Percentiles rank a stretch among this genome's conserved stretches.
Evolutionary conservation across 2,797 vertebrate species (phyloP).

Genomic region (Lerista edwardsae): DNA sequence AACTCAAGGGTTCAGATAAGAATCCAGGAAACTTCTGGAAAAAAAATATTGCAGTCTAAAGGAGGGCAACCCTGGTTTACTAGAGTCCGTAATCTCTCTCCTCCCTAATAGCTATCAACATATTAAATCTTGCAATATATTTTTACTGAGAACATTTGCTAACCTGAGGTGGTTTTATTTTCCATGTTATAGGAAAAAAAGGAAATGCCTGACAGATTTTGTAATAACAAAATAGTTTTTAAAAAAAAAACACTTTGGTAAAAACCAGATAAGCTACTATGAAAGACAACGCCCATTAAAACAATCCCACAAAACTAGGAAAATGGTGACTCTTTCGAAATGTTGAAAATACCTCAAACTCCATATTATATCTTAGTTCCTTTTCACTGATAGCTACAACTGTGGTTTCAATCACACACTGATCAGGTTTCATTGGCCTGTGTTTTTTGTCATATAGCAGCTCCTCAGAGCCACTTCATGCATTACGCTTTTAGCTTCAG

Average conservation of each 20-base stretch:
- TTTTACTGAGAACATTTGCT: neutral
- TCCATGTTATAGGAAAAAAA: neutral
- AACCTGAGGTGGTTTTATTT: neutral
- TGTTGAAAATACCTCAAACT: neutral
- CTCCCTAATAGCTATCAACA: neutral
- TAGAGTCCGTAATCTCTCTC: neutral
- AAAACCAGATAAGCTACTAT: conserved; percentile 3
- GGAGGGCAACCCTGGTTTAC: neutral
- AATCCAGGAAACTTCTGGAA: neutral
- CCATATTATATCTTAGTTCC: neutral
- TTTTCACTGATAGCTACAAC: neutral
- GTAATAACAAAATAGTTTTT: neutral
- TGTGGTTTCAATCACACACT: neutral
- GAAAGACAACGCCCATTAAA: neutral
- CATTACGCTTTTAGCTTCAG: too few relatives aligned
- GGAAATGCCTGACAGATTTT: neutral
- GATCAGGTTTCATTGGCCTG: neutral
- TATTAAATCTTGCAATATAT: neutral
- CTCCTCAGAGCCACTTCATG: neutral
- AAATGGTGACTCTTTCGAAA: neutral
- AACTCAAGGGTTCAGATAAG: neutral
- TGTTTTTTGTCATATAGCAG: neutral
- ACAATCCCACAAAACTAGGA: neutral
- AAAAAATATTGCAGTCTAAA: neutral
- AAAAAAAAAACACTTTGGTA: neutral